Evolutionary conservation across 2,113 vertebrate species (phyloP), one percentile per base, ranked within the genome.

Genomic region (Atractosteus spatula): DNA sequence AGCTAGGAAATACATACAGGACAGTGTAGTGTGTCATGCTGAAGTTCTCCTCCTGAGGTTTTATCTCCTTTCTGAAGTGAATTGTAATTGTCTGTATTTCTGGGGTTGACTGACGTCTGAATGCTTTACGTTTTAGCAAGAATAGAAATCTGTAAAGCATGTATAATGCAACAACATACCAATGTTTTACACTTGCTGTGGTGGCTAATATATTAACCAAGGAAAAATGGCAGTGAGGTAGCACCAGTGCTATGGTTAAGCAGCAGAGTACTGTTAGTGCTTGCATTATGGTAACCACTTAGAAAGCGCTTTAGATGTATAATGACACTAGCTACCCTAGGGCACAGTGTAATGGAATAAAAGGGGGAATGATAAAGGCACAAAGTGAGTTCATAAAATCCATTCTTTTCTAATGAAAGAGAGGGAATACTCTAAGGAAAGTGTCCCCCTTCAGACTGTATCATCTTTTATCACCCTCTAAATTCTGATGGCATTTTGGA

Each of bases 381-480:
- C 44, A 54, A 73, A 68, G 17, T 68, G 55, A 77, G 78, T 85
- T 79, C 80, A 81, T 84, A 62, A 79, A 41, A 13, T 51, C 44
- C 7, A 16, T 14, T 75, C 55, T 70, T 70, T 83, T 13, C 55
- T 65, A 57, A 70, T 75, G 62, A 73, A 42, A 71, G 75, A 68
- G 67, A 63, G 66, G 68, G 71, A 71, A 44, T 70, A 63, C 77
- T 14, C 13, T 71, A 71, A 59, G 62, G 71, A 71, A 62, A 63
- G 16, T 17, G 12, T 16, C 63, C 16, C 42, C 41, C 69, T 70
- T 43, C 12, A 41, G 44, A 43, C 17, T 62, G 47, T 61, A 55
- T 67, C 13, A 45, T 66, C 69, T 61, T 70, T 70, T 70, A 70
- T 70, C 42, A 42, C 29, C 43, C 56, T 61, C 41, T 57, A 70